phyloP scores from a whole-genome alignment of 2,113 vertebrate genomes.

The Festucalex cinctus region DNA sequence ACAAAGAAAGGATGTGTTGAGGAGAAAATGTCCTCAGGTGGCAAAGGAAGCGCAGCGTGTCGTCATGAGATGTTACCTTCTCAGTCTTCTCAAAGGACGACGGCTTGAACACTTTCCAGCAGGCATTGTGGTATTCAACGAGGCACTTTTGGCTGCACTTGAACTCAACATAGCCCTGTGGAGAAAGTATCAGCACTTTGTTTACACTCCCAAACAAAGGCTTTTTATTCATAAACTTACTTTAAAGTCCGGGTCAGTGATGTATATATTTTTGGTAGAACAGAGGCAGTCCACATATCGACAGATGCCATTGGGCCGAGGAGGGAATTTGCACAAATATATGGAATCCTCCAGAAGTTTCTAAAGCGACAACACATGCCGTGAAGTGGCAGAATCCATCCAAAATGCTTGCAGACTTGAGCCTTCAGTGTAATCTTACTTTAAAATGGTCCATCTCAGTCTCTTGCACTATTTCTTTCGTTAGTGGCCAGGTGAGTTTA shows the following conservation, averaged over 20 bases:
- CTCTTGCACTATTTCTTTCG: conserved; percentile 81
- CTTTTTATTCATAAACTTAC: conserved; percentile 54
- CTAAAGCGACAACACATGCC: conserved; percentile 57
- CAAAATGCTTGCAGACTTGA: background rate
- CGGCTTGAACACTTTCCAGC: conserved; percentile 89
- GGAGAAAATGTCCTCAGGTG: background rate
- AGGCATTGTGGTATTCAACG: conserved; percentile 88
- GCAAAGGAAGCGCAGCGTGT: background rate
- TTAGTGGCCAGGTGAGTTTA: conserved; percentile 89
- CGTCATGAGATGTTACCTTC: conserved; percentile 74
- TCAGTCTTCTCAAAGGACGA: conserved; percentile 84
- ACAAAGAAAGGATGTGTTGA: background rate
- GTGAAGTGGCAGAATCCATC: background rate
- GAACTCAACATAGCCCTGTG: conserved; percentile 87
- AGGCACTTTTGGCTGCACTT: conserved; percentile 83
- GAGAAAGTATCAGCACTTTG: accelerated
- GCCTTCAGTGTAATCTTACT: conserved; percentile 55
- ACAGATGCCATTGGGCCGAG: conserved; percentile 84
- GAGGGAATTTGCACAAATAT: conserved; percentile 85
- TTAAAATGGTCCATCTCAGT: conserved; percentile 78
- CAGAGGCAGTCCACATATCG: conserved; percentile 75
- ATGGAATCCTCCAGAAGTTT: conserved; percentile 72
- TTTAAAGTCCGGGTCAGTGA: conserved; percentile 95
- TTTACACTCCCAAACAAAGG: background rate
- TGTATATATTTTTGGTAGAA: conserved; percentile 82